Evolutionary conservation across 2,797 vertebrate genomes (phyloP), one percentile per base, ranked within the genome.

Genomic region (Sebastes cheni): DNA sequence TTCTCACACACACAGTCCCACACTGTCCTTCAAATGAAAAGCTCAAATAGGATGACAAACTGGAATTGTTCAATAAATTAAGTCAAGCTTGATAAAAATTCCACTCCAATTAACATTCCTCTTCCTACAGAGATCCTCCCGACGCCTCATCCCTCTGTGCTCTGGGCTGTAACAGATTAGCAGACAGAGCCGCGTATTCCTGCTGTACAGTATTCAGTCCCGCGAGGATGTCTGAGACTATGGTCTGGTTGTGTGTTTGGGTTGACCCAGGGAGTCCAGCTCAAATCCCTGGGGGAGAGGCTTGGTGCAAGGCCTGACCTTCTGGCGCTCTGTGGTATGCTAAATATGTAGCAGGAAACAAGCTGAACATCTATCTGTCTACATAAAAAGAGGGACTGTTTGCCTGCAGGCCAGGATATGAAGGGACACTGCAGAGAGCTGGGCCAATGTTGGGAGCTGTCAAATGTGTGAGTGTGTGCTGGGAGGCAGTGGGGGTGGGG

Each of bases 301-400:
- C 82, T 81, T 67, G 73, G 80, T 54, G 46, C 75, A 80, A 67
- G 67, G 72, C 75, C 77, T 95, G 94, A 95, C 95, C 93, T 93
- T 88, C 82, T 72, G 75, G 81, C 39, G 75, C 74, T 75, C 82
- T 72, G 69, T 91, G 94, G 95, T 84, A 95, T 95, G 91, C 83
- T 80, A 86, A 93, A 90, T 81, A 96, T 93, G 93, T 46, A 78
- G 82, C 84, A 81, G 87, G 92, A 93, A 92, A 94, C 90, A 92
- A 89, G 89, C 77, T 80, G 64, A 85, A 75, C 85, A 87, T 93
- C 91, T 92, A 91, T 94, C 88, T 84, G 79, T 85, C 84, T 16
- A 85, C 83, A 92, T 82, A 90, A 85, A 90, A 89, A 86, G 86
- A 60, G 75, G 75, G 81, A 84, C 87, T 93, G 91, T 93, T 89